Evolutionary conservation across 2,888 invertebrate genomes (phyloP).

Genomic region (Autographa gamma): DNA sequence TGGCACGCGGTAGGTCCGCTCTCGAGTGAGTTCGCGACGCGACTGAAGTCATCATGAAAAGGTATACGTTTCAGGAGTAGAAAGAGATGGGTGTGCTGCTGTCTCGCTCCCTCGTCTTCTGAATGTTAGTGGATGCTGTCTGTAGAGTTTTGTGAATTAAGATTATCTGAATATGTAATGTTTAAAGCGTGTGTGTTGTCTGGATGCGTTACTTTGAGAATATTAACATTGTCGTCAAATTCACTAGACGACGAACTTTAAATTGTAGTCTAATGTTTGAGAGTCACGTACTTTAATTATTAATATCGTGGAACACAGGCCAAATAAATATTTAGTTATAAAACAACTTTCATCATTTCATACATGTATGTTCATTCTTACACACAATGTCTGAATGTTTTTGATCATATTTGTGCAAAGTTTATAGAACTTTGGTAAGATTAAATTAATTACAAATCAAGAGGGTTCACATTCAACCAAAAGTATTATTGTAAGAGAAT

Average conservation of each 20-base stretch:
- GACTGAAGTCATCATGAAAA: slow-evolving; percentile 63
- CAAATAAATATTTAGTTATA: neutral
- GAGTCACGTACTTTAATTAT: neutral
- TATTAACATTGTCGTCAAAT: neutral
- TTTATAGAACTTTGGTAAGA: no score
- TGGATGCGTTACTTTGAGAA: neutral
- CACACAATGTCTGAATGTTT: no score
- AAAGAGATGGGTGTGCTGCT: slow-evolving; percentile 32
- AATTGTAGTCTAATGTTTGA: neutral
- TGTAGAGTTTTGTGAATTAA: slow-evolving; percentile 50
- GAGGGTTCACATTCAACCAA: no score
- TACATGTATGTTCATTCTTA: no score
- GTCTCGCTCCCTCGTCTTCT: slow-evolving; percentile 47
- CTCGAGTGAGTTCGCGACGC: slow-evolving; percentile 46
- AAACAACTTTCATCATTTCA: no score
- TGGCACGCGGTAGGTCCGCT: slow-evolving; percentile 39
- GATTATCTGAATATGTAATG: slow-evolving; percentile 24
- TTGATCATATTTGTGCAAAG: no score
- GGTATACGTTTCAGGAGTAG: slow-evolving; percentile 59
- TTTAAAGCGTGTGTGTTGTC: neutral
- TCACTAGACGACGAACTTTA: neutral
- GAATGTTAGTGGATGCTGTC: slow-evolving; percentile 60
- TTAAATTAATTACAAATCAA: no score
- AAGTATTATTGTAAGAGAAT: no score
- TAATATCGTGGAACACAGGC: neutral